These are phyloP conservation scores for Agrochola lychnidis DNA, from an alignment of 2,888 invertebrate species.

Conservation along the genomic window DNA sequence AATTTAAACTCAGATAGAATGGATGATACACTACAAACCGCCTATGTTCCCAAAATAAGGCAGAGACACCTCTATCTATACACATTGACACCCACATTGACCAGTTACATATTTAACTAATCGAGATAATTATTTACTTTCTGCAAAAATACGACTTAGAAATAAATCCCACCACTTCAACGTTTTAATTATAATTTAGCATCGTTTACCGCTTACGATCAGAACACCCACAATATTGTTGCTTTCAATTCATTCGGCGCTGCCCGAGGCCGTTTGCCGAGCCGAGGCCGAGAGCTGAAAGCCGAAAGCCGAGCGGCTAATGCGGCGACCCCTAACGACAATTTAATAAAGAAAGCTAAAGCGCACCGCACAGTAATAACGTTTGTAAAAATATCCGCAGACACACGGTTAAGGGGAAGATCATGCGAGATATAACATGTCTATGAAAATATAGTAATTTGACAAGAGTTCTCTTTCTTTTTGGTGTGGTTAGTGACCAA, in stretches of 20 bases:
- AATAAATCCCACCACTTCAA: slow-evolving; percentile 3
- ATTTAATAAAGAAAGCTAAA: slow-evolving; percentile 88
- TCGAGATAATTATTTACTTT: not conserved
- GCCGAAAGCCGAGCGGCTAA: slow-evolving; percentile 68
- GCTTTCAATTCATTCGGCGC: slow-evolving; percentile 47
- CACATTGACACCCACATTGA: too few relatives aligned
- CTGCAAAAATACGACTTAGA: not conserved
- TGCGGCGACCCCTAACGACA: slow-evolving; percentile 81
- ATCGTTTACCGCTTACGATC: slow-evolving; percentile 43
- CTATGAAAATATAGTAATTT: not conserved
- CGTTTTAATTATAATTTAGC: slow-evolving; percentile 50
- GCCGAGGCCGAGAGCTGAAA: slow-evolving; percentile 49
- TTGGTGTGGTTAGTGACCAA: too few relatives aligned
- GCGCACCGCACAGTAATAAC: slow-evolving; percentile 83
- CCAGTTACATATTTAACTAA: not conserved
- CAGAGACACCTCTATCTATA: not conserved
- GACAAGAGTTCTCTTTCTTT: too few relatives aligned
- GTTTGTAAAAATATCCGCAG: slow-evolving; percentile 90
- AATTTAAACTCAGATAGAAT: too few relatives aligned
- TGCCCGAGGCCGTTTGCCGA: slow-evolving; percentile 61
- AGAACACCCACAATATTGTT: slow-evolving; percentile 60
- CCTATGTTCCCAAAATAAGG: not conserved
- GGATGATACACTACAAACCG: not conserved
- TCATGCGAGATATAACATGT: not conserved
- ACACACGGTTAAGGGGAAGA: slow-evolving; percentile 83